Percentiles rank a stretch among this genome's conserved stretches.
These are phyloP conservation scores for Melanargia galathea DNA, from an alignment of 2,888 invertebrate genomes.

Conservation along the genomic window DNA sequence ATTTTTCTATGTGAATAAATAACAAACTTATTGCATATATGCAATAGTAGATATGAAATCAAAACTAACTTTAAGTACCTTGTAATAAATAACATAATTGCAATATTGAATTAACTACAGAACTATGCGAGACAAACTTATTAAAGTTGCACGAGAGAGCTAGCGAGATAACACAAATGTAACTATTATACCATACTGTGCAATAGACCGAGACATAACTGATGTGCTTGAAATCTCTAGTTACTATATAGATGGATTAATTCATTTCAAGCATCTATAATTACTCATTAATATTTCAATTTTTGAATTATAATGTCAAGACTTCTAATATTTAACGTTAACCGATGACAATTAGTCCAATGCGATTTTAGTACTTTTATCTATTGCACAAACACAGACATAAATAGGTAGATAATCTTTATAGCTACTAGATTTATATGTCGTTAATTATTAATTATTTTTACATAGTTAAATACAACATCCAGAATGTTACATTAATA, in stretches of 20 bases:
- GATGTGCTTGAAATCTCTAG: constrained; percentile 74
- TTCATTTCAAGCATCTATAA: constrained; percentile 74
- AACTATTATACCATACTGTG: constrained; percentile 59
- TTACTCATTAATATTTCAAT: constrained; percentile 65
- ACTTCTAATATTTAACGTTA: constrained; percentile 53
- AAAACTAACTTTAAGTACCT: constrained; percentile 68
- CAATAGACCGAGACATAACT: constrained; percentile 68
- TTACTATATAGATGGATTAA: constrained; percentile 72
- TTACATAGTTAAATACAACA: constrained; percentile 79
- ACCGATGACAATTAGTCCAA: constrained; percentile 30
- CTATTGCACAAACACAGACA: constrained; percentile 77
- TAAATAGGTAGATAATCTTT: constrained; percentile 64
- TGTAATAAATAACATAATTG: constrained; percentile 57
- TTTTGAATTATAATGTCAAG: constrained; percentile 60
- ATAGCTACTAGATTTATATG: constrained; percentile 74
- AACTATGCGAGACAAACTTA: constrained; percentile 57
- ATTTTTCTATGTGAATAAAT: constrained; percentile 58
- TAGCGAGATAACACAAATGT: constrained; percentile 59
- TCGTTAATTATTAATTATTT: constrained; percentile 67
- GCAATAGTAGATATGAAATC: constrained; percentile 52
- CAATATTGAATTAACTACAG: constrained; percentile 38
- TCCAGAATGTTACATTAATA: constrained; percentile 77
- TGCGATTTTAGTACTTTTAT: constrained; percentile 56
- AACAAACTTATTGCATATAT: constrained; percentile 55
- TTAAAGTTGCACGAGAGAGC: constrained; percentile 63